Evolutionary conservation across 1,140 invertebrate species (phyloP).

Genomic region (Bombus soroeensis): DNA sequence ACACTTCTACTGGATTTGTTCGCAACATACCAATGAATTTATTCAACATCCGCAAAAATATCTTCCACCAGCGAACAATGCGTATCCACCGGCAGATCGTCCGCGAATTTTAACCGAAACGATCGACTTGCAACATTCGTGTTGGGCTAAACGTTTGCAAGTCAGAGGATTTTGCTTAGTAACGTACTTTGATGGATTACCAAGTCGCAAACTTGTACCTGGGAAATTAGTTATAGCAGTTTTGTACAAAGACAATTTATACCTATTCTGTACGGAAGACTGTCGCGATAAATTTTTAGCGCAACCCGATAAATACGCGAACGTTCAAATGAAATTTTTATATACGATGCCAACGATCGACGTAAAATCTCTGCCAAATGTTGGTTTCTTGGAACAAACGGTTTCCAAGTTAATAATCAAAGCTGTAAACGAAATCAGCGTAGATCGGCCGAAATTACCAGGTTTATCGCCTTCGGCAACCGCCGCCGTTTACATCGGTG

Average conservation of each 20-base stretch:
- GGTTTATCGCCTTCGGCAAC: conserved; percentile 81
- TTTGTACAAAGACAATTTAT: conserved; percentile 79
- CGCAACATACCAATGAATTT: conserved; percentile 80
- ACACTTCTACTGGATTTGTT: conserved; percentile 85
- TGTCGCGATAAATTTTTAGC: conserved; percentile 83
- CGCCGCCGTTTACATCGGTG: conserved; percentile 82
- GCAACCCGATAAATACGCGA: conserved; percentile 79
- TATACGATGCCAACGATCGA: conserved; percentile 76
- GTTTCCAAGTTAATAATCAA: conserved; percentile 81
- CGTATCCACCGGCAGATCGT: conserved; percentile 80
- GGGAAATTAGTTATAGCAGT: conserved; percentile 79
- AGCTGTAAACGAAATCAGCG: conserved; percentile 81
- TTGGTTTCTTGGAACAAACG: conserved; percentile 85
- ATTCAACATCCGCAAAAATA: conserved; percentile 75
- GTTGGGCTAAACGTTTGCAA: conserved; percentile 73
- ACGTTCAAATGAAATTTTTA: conserved; percentile 77
- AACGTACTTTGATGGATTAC: conserved; percentile 83
- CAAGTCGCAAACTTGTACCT: conserved; percentile 76
- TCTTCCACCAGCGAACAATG: conserved; percentile 70
- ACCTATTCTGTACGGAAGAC: conserved; percentile 82
- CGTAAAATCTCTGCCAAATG: conserved; percentile 80
- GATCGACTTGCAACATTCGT: conserved; percentile 66
- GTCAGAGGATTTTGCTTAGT: conserved; percentile 84
- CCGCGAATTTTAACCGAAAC: conserved; percentile 78
- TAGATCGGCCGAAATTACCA: conserved; percentile 83